Evolutionary conservation across 1,140 invertebrate species (phyloP).

Genomic region (Tigriopus japonicus): DNA sequence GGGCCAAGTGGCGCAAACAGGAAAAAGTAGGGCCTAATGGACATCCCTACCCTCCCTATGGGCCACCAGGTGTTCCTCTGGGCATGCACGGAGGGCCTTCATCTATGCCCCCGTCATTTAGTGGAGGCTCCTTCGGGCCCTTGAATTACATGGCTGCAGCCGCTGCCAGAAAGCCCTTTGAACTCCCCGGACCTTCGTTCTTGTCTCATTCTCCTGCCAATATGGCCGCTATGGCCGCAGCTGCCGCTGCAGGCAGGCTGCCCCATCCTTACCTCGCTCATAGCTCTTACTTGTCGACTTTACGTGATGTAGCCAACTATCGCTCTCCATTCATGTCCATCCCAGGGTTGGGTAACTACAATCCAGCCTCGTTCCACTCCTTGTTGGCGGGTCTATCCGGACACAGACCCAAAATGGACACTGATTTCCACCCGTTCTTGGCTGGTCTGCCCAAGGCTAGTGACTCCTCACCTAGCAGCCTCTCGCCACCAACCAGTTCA

Average conservation of each 20-base stretch:
- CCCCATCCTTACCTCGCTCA: not conserved
- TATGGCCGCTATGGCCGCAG: not conserved
- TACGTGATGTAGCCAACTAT: not conserved
- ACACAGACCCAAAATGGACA: not conserved
- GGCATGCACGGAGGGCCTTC: slow-evolving; percentile 1
- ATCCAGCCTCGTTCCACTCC: not conserved
- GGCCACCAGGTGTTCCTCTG: not conserved
- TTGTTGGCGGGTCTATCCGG: not conserved
- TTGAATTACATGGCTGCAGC: slow-evolving; percentile 15
- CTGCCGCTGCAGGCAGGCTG: not conserved
- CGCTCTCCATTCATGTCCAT: not conserved
- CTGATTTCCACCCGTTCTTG: not conserved
- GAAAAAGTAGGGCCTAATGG: slow-evolving; percentile 46
- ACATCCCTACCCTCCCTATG: slow-evolving; percentile 17
- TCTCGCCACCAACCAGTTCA: not conserved
- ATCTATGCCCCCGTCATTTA: slow-evolving; percentile 4
- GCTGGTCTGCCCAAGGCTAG: not conserved
- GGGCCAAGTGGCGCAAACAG: slow-evolving; percentile 82
- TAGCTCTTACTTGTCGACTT: not conserved
- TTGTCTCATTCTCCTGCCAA: too few relatives aligned
- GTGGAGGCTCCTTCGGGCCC: slow-evolving; percentile 11
- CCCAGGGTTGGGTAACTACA: not conserved
- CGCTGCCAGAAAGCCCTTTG: not conserved
- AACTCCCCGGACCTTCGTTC: too few relatives aligned
- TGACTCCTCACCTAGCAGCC: not conserved